A percentile compares a stretch with the other conserved stretches of the same genome.
phyloP scores from a whole-genome alignment of 2,113 vertebrate genomes.

The Protobothrops mucrosquamatus region DNA sequence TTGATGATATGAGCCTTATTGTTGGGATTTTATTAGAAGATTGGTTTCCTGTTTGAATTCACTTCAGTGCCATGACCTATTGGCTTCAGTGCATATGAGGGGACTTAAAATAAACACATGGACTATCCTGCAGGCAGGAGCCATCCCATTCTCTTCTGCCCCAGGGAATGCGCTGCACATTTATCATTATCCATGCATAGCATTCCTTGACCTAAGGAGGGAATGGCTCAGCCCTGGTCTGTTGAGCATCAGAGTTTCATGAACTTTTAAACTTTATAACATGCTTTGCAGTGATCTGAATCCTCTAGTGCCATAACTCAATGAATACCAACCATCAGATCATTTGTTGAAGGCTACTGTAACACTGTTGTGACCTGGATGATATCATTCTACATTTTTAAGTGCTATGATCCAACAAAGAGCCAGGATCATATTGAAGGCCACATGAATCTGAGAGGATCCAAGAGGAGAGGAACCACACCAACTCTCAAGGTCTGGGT shows the following conservation, averaged over 20 bases:
- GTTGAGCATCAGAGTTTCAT: background rate
- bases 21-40: conserved; percentile 60
- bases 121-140: conserved; percentile 9
- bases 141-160: background rate
- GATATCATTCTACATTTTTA: conserved; percentile 47
- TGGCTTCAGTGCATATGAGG: conserved; percentile 2
- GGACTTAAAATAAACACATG: background rate
- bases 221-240: background rate
- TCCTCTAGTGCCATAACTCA: conserved; percentile 64
- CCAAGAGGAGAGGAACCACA: background rate
- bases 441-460: conserved; percentile 36
- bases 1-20: conserved; percentile 63
- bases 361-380: conserved; percentile 53
- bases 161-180: background rate
- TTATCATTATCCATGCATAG: background rate
- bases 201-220: conserved; percentile 10
- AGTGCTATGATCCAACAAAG: conserved; percentile 47
- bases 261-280: conserved; percentile 17
- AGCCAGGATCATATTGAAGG: conserved; percentile 27
- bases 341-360: conserved; percentile 52
- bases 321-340: conserved; percentile 39
- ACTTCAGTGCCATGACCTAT: conserved; percentile 40
- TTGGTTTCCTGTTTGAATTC: conserved; percentile 55
- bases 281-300: conserved; percentile 55
- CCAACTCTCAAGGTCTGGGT: background rate